Evolutionary conservation across 2,113 vertebrate genomes (phyloP).

Genomic region (Poeciliopsis prolifica): DNA sequence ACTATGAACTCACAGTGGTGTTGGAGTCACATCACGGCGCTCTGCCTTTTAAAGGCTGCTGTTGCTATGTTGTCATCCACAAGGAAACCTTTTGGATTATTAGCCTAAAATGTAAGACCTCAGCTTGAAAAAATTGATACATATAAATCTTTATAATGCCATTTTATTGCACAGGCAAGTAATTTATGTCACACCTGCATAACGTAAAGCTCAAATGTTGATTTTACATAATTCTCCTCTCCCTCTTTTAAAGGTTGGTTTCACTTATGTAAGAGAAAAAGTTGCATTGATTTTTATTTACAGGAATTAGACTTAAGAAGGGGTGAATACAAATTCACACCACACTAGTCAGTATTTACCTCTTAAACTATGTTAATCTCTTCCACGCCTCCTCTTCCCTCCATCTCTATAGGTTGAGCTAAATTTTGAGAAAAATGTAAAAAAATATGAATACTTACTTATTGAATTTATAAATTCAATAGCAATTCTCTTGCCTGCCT

Average conservation of each 20-base stretch:
- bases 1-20: slow-evolving; percentile 55
- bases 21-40: slow-evolving; percentile 25
- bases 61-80: slow-evolving; percentile 71
- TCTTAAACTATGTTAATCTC: too few species aligned
- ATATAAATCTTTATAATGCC: too few species aligned
- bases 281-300: not conserved
- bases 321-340: not conserved
- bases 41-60: slow-evolving; percentile 32
- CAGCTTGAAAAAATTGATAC: too few species aligned
- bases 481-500: slow-evolving; percentile 30
- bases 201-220: too few species aligned
- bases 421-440: not conserved
- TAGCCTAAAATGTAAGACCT: slow-evolving; percentile 36
- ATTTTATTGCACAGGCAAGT: too few species aligned
- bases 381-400: not conserved
- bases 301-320: not conserved
- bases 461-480: slow-evolving; percentile 37
- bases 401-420: not conserved
- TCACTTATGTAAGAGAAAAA: not conserved
- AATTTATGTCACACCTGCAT: too few species aligned
- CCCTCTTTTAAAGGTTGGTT: too few species aligned
- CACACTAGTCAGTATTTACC: not conserved
- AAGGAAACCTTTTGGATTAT: slow-evolving; percentile 46
- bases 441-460: not conserved
- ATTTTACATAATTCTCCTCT: too few species aligned